Percentiles rank a stretch among this genome's conserved stretches.
These are phyloP conservation scores for Globodera rostochiensis DNA, from an alignment of 1,140 invertebrate species.

Conservation along the genomic window DNA sequence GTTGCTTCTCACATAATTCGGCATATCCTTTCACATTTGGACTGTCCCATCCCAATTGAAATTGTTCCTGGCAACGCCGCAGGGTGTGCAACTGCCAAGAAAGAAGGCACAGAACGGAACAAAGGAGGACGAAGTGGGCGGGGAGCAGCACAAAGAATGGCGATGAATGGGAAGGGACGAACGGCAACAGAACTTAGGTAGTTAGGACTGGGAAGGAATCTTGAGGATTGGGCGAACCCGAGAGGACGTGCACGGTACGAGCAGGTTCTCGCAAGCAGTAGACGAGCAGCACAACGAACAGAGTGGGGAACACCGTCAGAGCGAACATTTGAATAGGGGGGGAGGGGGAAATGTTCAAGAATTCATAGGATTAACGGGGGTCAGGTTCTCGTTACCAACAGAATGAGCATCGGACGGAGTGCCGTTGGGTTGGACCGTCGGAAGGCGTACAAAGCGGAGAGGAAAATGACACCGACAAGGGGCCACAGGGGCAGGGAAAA, in stretches of 20 bases:
- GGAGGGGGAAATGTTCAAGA: background rate
- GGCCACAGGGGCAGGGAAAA: background rate
- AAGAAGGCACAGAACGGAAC: background rate
- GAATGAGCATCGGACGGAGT: background rate
- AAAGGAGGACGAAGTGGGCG: background rate
- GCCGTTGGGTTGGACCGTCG: background rate
- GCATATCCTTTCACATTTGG: background rate
- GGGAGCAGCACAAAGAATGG: background rate
- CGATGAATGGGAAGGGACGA: background rate
- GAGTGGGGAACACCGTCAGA: background rate
- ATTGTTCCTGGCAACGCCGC: background rate
- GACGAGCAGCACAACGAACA: background rate
- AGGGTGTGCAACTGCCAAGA: conserved; percentile 1
- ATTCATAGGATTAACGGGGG: too few species aligned
- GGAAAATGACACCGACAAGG: background rate
- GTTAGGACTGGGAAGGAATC: background rate
- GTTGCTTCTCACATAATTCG: background rate
- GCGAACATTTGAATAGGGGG: conserved; percentile 6
- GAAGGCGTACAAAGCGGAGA: background rate
- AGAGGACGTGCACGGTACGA: background rate
- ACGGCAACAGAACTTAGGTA: background rate
- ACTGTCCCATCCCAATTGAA: background rate
- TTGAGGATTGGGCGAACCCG: background rate
- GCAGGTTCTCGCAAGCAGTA: background rate
- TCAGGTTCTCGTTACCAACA: background rate